These are phyloP conservation scores for Melanocharis versteri DNA, from an alignment of 2,113 vertebrate species.

Conservation along the genomic window DNA sequence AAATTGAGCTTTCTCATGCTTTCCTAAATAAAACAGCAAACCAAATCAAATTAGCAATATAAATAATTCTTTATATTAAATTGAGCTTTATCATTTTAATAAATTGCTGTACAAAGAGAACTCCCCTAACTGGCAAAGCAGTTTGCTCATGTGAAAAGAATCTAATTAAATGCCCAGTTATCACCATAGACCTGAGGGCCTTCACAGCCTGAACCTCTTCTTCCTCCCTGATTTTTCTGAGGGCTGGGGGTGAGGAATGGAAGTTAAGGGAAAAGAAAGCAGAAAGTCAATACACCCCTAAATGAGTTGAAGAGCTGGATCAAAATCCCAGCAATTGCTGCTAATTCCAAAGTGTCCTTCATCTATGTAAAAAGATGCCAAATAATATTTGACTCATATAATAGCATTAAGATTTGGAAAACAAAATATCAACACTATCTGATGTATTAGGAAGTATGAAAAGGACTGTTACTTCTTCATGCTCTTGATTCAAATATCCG, in stretches of 20 bases:
- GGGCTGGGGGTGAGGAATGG: background rate
- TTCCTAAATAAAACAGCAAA: constrained; percentile 69
- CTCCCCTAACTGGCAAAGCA: constrained; percentile 52
- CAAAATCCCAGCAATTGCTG: background rate
- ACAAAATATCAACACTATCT: background rate
- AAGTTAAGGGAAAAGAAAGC: background rate
- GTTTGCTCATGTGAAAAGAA: constrained; percentile 51
- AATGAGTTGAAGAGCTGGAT: background rate
- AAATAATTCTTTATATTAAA: constrained; percentile 68
- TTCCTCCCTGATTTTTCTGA: background rate
- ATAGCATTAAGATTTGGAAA: background rate
- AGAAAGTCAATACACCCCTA: background rate
- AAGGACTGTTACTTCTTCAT: background rate
- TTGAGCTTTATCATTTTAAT: constrained; percentile 61
- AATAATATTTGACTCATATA: background rate
- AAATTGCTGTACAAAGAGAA: constrained; percentile 27
- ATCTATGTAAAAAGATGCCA: background rate
- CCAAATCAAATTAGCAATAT: constrained; percentile 63
- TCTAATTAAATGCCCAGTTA: constrained; percentile 65
- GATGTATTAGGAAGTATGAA: background rate
- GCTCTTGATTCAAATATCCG: background rate
- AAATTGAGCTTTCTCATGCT: constrained; percentile 62
- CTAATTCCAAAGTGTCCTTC: background rate
- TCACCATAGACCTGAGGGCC: constrained; percentile 10
- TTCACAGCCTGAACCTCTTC: background rate